Percentiles rank a stretch among this genome's conserved stretches.
Evolutionary conservation across 2,113 vertebrate genomes (phyloP).

Genomic region (Morone chrysops): DNA sequence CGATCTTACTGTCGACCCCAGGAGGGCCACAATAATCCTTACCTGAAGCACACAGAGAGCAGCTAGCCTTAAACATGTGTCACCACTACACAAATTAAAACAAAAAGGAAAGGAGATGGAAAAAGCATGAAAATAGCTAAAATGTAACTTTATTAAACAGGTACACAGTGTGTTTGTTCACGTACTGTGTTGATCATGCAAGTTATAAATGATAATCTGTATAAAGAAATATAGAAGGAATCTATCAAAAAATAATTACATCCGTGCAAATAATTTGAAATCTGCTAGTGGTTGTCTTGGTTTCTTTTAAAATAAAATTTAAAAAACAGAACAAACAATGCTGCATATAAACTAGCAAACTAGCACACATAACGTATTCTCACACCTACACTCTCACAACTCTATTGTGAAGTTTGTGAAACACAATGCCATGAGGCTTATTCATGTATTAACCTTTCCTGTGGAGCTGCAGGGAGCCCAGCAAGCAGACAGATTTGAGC

Average conservation of each 20-base stretch:
- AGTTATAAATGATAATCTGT: neutral
- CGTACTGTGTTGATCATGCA: neutral
- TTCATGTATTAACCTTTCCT: conserved; percentile 88
- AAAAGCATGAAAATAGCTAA: neutral
- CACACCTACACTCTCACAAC: conserved; percentile 10
- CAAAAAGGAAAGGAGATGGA: neutral
- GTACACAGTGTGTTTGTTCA: neutral
- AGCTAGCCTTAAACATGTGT: neutral
- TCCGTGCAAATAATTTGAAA: neutral
- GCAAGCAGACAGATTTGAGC: conserved; percentile 96
- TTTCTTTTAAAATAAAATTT: neutral
- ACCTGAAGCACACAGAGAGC: conserved; percentile 82
- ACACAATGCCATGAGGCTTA: neutral
- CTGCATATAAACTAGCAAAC: neutral
- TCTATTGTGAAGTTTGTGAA: neutral
- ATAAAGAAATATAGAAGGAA: neutral
- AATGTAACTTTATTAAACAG: neutral
- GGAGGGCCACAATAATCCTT: conserved; percentile 84
- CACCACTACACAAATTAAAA: neutral
- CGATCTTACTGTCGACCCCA: conserved; percentile 87
- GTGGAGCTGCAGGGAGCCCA: conserved; percentile 97
- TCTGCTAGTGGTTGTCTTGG: neutral
- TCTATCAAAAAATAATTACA: neutral
- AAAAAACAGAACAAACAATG: neutral
- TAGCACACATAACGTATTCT: neutral